Evolutionary conservation across 1,140 invertebrate genomes (phyloP).

Genomic region (Aethina tumida): DNA sequence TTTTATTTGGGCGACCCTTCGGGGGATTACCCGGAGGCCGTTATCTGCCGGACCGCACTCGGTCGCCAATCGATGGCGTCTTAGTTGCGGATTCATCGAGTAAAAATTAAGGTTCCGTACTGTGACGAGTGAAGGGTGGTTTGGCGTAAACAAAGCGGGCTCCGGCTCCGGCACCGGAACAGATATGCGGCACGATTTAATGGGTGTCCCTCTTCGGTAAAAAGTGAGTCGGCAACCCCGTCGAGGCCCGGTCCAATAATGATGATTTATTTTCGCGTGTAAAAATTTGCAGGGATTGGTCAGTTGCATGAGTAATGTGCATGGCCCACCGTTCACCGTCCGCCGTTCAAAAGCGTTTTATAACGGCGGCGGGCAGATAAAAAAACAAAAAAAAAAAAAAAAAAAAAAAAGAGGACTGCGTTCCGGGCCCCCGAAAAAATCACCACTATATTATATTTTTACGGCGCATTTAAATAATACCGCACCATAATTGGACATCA

Average conservation of each 20-base stretch:
- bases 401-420: too few relatives aligned
- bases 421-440: constrained; percentile 19
- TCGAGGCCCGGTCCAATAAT: constrained; percentile 26
- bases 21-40: too few relatives aligned
- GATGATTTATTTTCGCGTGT: constrained; percentile 30
- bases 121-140: too few relatives aligned
- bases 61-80: too few relatives aligned
- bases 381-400: too few relatives aligned
- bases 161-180: constrained; percentile 1
- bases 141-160: constrained; percentile 24
- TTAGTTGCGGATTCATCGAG: too few relatives aligned
- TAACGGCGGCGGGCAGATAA: constrained; percentile 15
- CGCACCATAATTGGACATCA: constrained; percentile 20
- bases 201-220: constrained; percentile 13
- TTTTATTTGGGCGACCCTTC: too few relatives aligned
- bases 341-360: constrained; percentile 23
- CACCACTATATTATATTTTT: constrained; percentile 29
- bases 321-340: too few relatives aligned
- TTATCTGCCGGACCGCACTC: too few relatives aligned
- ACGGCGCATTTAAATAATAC: constrained; percentile 25
- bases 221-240: constrained; percentile 17
- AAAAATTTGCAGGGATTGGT: constrained; percentile 31
- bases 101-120: too few relatives aligned
- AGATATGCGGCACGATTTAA: constrained; percentile 7
- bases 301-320: constrained; percentile 29